phyloP scores from a whole-genome alignment of 2,888 invertebrate species.

The Pandemis cinnamomeana region DNA sequence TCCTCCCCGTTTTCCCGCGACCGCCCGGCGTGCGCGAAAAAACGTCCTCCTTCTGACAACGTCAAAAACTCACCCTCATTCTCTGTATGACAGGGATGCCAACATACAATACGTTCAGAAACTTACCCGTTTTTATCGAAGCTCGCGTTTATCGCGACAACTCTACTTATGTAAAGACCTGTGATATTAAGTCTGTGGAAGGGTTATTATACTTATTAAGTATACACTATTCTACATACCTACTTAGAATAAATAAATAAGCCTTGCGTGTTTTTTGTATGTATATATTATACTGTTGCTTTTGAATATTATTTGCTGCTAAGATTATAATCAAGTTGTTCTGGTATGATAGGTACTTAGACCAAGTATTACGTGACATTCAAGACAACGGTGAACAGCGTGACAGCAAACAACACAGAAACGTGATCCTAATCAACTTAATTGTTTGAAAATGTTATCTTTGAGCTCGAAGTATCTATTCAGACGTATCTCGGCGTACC shows the following conservation, averaged over 20 bases:
- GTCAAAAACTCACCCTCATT: too few species aligned
- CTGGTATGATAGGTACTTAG: conserved; percentile 4
- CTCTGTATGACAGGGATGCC: too few species aligned
- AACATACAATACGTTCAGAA: too few species aligned
- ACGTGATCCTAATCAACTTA: conserved; percentile 53
- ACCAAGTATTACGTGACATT: conserved; percentile 7
- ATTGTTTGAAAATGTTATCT: conserved; percentile 77
- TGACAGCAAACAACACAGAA: conserved; percentile 9
- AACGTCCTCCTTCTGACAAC: too few species aligned
- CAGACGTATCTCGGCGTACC: conserved; percentile 87
- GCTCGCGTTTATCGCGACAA: too few species aligned
- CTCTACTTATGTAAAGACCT: too few species aligned
- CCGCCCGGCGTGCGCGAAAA: too few species aligned
- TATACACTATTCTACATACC: too few species aligned
- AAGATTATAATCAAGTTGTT: conserved; percentile 19
- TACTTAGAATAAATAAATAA: neutral
- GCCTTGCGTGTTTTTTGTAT: conserved; percentile 1
- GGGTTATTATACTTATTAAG: too few species aligned
- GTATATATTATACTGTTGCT: conserved; percentile 11
- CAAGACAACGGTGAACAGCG: neutral
- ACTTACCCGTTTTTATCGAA: too few species aligned
- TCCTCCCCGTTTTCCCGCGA: too few species aligned
- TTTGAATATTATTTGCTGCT: conserved; percentile 3
- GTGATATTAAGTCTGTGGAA: neutral
- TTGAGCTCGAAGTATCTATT: conserved; percentile 89